A percentile compares a stretch with the other conserved stretches of the same genome.
These are phyloP conservation scores for Alfaro cultratus DNA, from an alignment of 2,797 vertebrate species.

Conservation along the genomic window DNA sequence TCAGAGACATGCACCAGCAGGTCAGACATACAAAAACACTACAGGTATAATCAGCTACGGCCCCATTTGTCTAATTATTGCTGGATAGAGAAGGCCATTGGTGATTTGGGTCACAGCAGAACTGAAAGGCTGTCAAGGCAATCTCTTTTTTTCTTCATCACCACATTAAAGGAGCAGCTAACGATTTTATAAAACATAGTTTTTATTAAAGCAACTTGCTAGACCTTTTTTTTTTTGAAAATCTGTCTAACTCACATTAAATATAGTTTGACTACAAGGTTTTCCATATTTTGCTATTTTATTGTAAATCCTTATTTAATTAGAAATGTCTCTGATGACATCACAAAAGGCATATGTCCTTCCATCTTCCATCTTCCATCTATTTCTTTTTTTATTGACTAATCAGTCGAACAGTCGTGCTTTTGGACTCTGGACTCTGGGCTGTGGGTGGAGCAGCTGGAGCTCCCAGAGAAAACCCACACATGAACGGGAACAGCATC, in stretches of 20 bases:
- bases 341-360: background rate
- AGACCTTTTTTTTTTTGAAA: background rate
- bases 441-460: no score
- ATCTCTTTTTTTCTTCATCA: background rate
- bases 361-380: background rate
- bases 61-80: conserved; percentile 11
- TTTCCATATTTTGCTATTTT: background rate
- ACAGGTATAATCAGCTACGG: conserved; percentile 35
- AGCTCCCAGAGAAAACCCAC: background rate
- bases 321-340: background rate
- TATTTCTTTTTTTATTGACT: background rate
- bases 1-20: conserved; percentile 26
- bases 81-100: background rate
- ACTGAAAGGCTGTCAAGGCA: background rate
- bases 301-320: background rate
- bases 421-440: no score
- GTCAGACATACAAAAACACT: conserved; percentile 50
- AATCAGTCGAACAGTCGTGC: no score
- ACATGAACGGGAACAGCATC: background rate
- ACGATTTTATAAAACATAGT: background rate
- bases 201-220: background rate
- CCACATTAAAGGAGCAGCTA: background rate
- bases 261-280: background rate
- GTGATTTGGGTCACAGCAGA: background rate
- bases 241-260: background rate